A percentile compares a stretch with the other conserved stretches of the same genome.
Evolutionary conservation across 2,888 invertebrate genomes (phyloP).

Genomic region (Zootermopsis nevadensis): DNA sequence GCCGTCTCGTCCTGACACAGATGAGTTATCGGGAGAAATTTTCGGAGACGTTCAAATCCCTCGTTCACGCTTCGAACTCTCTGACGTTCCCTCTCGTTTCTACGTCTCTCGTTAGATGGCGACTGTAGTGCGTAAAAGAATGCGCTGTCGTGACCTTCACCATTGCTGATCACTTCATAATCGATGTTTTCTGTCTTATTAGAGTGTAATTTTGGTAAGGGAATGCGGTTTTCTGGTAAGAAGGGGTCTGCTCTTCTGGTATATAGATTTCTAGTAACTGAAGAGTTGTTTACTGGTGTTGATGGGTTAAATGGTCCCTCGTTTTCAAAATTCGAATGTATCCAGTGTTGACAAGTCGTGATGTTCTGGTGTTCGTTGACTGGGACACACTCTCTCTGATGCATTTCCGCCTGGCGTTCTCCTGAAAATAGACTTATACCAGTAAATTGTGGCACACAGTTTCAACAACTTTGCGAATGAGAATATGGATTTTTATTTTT

Average conservation of each 20-base stretch:
- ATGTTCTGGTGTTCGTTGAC: not conserved
- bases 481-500: too few relatives aligned
- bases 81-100: slow-evolving; percentile 55
- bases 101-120: slow-evolving; percentile 40
- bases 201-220: slow-evolving; percentile 29
- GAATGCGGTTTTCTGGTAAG: slow-evolving; percentile 54
- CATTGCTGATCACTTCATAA: not conserved
- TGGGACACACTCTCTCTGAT: not conserved
- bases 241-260: slow-evolving; percentile 50
- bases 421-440: not conserved
- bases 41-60: slow-evolving; percentile 55
- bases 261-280: not conserved
- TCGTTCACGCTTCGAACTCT: slow-evolving; percentile 56
- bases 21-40: slow-evolving; percentile 48
- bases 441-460: too few relatives aligned
- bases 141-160: not conserved
- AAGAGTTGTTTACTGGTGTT: not conserved
- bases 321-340: not conserved
- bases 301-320: not conserved
- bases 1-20: not conserved
- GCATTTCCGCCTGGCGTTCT: not conserved
- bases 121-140: not conserved
- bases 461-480: too few relatives aligned
- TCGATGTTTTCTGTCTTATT: not conserved
- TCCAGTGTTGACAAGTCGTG: not conserved